Conservation (phyloP, 2,797 vertebrate species). For the Artibeus jamaicensis region DNA sequence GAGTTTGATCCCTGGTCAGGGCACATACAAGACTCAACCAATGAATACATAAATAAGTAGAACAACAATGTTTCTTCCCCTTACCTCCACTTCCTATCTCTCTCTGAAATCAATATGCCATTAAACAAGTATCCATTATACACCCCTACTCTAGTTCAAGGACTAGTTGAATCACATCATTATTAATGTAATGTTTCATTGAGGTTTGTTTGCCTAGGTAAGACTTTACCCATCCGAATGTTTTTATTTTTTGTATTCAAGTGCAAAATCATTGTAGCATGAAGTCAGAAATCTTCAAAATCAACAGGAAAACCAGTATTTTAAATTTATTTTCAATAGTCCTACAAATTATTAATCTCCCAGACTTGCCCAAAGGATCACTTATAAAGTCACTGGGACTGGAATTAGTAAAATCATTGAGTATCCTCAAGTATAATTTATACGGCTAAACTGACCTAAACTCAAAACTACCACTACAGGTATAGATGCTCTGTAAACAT, state of each 20-base stretch:
- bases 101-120: neutral
- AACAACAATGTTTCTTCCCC: neutral
- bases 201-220: neutral
- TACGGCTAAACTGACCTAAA: neutral
- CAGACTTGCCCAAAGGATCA: conserved; percentile 26
- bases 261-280: conserved; percentile 30
- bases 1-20: neutral
- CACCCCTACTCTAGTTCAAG: neutral
- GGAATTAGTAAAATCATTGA: neutral
- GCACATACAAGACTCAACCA: neutral
- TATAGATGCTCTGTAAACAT: neutral
- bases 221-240: neutral
- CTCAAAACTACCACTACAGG: neutral
- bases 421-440: neutral
- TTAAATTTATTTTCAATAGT: conserved; percentile 15
- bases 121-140: neutral
- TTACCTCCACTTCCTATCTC: neutral
- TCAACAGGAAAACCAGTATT: conserved; percentile 5
- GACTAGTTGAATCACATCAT: neutral
- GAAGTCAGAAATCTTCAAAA: conserved; percentile 16
- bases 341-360: conserved; percentile 53
- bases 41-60: neutral
- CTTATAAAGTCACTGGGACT: neutral
- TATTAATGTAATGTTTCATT: neutral
- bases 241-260: conserved; percentile 31